phyloP scores from a whole-genome alignment of 2,113 vertebrate genomes.

The Calidris pygmaea region DNA sequence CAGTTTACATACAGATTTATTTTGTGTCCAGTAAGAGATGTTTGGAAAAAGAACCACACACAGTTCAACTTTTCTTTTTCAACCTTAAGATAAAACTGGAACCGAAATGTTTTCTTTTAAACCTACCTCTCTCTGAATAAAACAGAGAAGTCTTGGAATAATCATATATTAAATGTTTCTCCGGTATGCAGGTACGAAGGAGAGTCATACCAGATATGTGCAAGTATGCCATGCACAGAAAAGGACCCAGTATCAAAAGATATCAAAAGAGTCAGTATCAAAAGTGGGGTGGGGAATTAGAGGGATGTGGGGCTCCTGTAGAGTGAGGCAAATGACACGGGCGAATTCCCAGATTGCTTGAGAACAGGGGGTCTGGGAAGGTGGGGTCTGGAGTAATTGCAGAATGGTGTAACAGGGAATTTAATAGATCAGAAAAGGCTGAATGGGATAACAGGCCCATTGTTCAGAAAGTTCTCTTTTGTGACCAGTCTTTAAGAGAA shows the following conservation, averaged over 20 bases:
- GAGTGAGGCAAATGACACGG: conserved; percentile 13
- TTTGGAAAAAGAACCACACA: background rate
- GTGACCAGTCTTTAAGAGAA: conserved; percentile 46
- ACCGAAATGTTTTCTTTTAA: background rate
- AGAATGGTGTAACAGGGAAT: conserved; percentile 49
- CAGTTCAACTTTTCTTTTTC: background rate
- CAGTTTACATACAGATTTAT: background rate
- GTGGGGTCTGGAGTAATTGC: conserved; percentile 6
- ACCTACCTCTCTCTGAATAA: background rate
- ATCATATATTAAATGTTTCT: background rate
- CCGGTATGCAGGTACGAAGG: background rate
- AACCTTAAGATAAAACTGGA: background rate
- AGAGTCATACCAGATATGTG: background rate
- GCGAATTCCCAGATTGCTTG: conserved; percentile 21
- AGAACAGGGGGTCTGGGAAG: conserved; percentile 43
- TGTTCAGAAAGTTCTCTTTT: conserved; percentile 61
- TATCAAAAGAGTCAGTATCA: background rate
- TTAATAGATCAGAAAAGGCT: conserved; percentile 54
- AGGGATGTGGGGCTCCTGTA: conserved; percentile 1
- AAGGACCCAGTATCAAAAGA: background rate
- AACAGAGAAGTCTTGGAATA: background rate
- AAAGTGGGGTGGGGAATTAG: background rate
- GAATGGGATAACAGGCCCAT: conserved; percentile 50
- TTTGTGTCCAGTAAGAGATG: background rate
- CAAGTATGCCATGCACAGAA: background rate